Evolutionary conservation across 2,113 vertebrate species (phyloP).

Genomic region (Ceratotherium simum): DNA sequence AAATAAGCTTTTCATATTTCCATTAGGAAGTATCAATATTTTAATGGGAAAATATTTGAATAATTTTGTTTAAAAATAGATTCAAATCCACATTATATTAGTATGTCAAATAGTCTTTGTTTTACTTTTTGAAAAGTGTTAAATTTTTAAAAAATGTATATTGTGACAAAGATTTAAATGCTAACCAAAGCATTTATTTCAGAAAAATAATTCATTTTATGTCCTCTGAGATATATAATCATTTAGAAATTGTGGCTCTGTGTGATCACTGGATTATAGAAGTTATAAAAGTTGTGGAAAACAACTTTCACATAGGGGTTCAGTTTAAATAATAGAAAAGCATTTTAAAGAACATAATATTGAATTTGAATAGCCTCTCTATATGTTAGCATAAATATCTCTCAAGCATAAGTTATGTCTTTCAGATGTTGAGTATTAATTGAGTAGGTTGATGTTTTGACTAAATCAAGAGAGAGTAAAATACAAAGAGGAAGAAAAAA

Average conservation of each 20-base stretch:
- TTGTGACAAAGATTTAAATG: not conserved
- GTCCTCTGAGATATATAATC: not conserved
- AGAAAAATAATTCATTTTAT: not conserved
- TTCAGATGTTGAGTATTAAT: not conserved
- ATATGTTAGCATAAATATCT: not conserved
- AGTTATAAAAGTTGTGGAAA: not conserved
- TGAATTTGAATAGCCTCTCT: not conserved
- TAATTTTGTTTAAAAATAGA: slow-evolving; percentile 40
- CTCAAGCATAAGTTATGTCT: not conserved
- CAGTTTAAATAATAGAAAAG: not conserved
- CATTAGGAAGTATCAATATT: not conserved
- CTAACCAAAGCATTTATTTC: slow-evolving; percentile 5
- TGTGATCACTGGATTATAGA: not conserved
- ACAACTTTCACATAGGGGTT: not conserved
- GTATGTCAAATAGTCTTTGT: not conserved
- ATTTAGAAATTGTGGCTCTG: not conserved
- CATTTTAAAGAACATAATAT: not conserved
- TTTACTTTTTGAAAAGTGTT: not conserved
- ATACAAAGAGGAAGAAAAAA: not conserved
- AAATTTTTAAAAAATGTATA: not conserved
- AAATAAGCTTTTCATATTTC: not conserved
- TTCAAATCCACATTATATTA: not conserved
- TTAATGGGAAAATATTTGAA: not conserved
- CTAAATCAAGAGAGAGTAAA: not conserved
- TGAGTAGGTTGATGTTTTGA: not conserved